Evolutionary conservation across 2,113 vertebrate species (phyloP).

Genomic region (Hucho hucho): DNA sequence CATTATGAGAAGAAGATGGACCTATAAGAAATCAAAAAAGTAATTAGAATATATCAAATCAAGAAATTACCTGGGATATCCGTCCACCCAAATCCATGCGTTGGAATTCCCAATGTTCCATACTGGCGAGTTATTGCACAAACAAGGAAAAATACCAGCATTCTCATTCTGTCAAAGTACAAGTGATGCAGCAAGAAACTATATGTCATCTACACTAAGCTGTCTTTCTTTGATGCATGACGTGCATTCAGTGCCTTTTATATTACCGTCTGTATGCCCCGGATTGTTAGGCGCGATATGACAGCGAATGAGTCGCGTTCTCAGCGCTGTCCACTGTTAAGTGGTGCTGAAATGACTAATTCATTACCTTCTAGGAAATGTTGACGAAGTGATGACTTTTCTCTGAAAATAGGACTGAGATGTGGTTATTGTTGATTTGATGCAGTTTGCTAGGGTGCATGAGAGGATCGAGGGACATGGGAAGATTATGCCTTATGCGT

Average conservation of each 20-base stretch:
- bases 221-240: slow-evolving; percentile 1
- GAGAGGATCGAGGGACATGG: not conserved
- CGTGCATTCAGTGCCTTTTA: slow-evolving; percentile 40
- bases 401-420: not conserved
- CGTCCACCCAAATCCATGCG: slow-evolving; percentile 27
- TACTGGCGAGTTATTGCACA: slow-evolving; percentile 50
- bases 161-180: slow-evolving; percentile 51
- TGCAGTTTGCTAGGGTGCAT: not conserved
- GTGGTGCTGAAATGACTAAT: slow-evolving; percentile 51
- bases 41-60: not conserved
- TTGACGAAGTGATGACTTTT: slow-evolving; percentile 6
- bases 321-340: slow-evolving; percentile 27
- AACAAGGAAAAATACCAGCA: slow-evolving; percentile 56
- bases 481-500: too few species aligned
- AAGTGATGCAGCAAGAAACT: not conserved
- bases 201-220: slow-evolving; percentile 2
- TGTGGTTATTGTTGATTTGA: not conserved
- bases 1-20: not conserved
- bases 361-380: slow-evolving; percentile 56
- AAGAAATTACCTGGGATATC: slow-evolving; percentile 60
- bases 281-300: slow-evolving; percentile 15
- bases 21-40: too few species aligned
- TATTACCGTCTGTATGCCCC: slow-evolving; percentile 43
- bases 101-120: slow-evolving; percentile 40
- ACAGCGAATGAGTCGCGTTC: slow-evolving; percentile 44